phyloP scores from a whole-genome alignment of 2,797 vertebrate genomes.

The Coreius guichenoti region DNA sequence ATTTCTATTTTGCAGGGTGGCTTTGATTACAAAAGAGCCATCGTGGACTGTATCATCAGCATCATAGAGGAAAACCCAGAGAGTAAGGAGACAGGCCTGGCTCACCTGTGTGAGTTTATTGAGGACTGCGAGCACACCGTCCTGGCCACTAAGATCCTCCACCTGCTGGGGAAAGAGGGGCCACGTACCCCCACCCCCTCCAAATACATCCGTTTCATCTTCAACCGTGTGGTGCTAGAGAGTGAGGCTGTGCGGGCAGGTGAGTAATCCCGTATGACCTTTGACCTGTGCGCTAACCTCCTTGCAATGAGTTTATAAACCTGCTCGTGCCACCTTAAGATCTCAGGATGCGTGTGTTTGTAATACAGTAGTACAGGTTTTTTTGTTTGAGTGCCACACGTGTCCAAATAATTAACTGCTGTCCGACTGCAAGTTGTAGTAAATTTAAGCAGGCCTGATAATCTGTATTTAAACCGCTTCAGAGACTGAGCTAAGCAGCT shows the following conservation, averaged over 20 bases:
- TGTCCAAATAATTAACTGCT: neutral
- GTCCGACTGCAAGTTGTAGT: neutral
- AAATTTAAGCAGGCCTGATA: neutral
- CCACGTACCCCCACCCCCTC: constrained; percentile 91
- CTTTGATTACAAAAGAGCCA: constrained; percentile 98
- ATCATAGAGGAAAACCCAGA: constrained; percentile 98
- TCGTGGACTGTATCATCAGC: constrained; percentile 96
- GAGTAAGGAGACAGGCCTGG: constrained; percentile 95
- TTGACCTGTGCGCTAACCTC: neutral
- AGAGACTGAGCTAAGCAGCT: neutral
- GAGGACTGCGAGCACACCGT: constrained; percentile 99
- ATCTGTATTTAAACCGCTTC: neutral
- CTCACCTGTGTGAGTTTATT: constrained; percentile 98
- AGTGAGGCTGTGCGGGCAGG: constrained; percentile 95
- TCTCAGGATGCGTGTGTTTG: neutral
- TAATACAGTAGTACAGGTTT: neutral
- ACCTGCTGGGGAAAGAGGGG: constrained; percentile 94
- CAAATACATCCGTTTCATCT: constrained; percentile 99
- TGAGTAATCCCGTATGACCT: constrained; percentile 63
- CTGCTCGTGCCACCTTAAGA: neutral
- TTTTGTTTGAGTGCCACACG: neutral
- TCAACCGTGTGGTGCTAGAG: constrained; percentile 97
- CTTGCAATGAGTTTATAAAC: neutral
- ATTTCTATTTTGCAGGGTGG: constrained; percentile 83
- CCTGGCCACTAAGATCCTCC: constrained; percentile 95